These are phyloP conservation scores for Patiria miniata DNA, from an alignment of 35 echinoderm and acorn worm genomes.

Conservation along the genomic window DNA sequence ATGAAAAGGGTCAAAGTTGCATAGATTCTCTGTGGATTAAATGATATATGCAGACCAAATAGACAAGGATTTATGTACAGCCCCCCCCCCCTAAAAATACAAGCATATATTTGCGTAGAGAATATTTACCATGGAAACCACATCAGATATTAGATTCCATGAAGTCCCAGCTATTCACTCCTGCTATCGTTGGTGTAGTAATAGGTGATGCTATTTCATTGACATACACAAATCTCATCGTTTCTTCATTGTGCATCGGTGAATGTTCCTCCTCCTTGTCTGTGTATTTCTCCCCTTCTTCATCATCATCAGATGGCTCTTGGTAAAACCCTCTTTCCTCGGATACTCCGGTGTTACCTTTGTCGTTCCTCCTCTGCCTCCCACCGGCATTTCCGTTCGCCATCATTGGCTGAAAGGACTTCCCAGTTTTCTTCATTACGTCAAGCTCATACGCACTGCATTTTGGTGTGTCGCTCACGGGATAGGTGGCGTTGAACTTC, in stretches of 20 bases:
- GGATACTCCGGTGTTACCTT: neutral
- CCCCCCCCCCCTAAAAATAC: too few species aligned
- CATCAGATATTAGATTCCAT: neutral
- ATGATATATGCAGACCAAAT: too few species aligned
- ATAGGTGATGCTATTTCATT: neutral
- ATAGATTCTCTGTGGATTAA: too few species aligned
- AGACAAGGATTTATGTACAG: too few species aligned
- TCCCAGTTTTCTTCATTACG: slow-evolving; percentile 8
- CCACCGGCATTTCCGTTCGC: neutral
- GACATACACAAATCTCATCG: neutral
- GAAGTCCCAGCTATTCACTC: neutral
- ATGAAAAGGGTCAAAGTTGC: too few species aligned
- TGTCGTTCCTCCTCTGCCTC: neutral
- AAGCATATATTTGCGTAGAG: too few species aligned
- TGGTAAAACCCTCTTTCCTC: neutral
- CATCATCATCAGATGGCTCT: neutral
- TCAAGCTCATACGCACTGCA: slow-evolving; percentile 83
- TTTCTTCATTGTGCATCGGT: neutral
- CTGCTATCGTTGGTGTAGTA: neutral
- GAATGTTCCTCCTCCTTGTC: neutral
- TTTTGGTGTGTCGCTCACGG: slow-evolving; percentile 43
- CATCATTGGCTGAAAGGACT: neutral
- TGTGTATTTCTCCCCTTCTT: neutral
- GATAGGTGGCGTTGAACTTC: slow-evolving; percentile 81
- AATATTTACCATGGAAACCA: neutral